A percentile compares a stretch with the other conserved stretches of the same genome.
Evolutionary conservation across 2,888 invertebrate species (phyloP).

Genomic region (Plagodis pulveraria): DNA sequence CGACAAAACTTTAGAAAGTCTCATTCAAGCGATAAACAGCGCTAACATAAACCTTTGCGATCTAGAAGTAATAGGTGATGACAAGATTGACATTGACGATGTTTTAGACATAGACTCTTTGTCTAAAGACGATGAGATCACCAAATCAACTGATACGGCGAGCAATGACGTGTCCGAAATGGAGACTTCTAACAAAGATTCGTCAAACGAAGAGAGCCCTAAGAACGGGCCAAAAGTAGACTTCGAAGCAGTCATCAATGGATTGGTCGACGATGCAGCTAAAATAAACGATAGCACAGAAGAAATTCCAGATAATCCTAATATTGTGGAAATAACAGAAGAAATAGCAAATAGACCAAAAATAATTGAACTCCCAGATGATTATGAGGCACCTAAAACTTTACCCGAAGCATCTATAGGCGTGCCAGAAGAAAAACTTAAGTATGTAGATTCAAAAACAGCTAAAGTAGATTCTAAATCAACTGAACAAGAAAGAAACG

Average conservation of each 20-base stretch:
- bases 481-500: conserved; percentile 4
- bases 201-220: conserved; percentile 20
- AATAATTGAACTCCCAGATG: conserved; percentile 19
- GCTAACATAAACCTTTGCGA: conserved; percentile 66
- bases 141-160: conserved; percentile 26
- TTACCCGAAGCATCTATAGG: conserved; percentile 2
- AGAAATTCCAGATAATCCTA: conserved; percentile 4
- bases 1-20: conserved; percentile 62
- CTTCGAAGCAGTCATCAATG: conserved; percentile 1
- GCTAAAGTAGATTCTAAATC: conserved; percentile 2
- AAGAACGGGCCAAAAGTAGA: conserved; percentile 16
- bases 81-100: conserved; percentile 43
- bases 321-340: conserved; percentile 8
- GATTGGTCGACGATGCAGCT: neutral
- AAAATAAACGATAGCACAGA: conserved; percentile 19
- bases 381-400: neutral
- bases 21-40: conserved; percentile 68
- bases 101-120: conserved; percentile 35
- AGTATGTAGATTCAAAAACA: conserved; percentile 13
- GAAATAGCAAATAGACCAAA: conserved; percentile 15
- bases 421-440: conserved; percentile 8
- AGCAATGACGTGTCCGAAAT: conserved; percentile 26
- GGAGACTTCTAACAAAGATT: conserved; percentile 13
- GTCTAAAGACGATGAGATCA: conserved; percentile 17
- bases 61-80: conserved; percentile 57